phyloP scores from a whole-genome alignment of 2,113 vertebrate genomes.

The Microtus richardsoni region DNA sequence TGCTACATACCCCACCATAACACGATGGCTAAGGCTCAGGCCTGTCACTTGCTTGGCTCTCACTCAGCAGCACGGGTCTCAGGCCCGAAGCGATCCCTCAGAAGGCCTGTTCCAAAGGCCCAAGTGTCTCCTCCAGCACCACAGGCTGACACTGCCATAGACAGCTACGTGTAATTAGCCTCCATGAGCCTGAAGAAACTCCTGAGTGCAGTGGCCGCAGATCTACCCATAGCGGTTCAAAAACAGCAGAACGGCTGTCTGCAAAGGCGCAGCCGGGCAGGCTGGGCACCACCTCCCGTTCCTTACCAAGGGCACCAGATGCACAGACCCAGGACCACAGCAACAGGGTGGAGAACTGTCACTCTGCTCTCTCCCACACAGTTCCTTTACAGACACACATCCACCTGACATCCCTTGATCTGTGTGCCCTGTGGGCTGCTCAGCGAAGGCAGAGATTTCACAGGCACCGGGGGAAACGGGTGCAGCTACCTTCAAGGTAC shows the following conservation, averaged over 20 bases:
- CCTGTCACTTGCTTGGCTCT: not conserved
- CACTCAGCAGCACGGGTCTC: fast-evolving
- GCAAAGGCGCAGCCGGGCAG: not conserved
- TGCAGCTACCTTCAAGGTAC: not conserved
- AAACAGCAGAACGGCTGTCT: not conserved
- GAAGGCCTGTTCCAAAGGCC: not conserved
- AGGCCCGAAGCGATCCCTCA: not conserved
- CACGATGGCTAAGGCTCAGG: not conserved
- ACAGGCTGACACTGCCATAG: not conserved
- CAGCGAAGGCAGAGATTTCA: not conserved
- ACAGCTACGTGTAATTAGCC: too few relatives aligned
- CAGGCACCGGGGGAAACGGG: not conserved
- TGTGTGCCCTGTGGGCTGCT: not conserved
- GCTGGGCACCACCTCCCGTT: fast-evolving
- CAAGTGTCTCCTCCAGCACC: too few relatives aligned
- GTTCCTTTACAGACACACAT: fast-evolving
- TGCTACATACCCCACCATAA: too few relatives aligned
- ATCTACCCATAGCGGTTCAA: not conserved
- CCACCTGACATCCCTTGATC: fast-evolving
- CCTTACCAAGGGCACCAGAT: fast-evolving
- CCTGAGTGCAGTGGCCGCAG: not conserved
- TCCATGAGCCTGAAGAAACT: not conserved
- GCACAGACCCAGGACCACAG: fast-evolving
- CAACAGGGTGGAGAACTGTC: fast-evolving
- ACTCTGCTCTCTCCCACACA: fast-evolving